Evolutionary conservation across 2,797 vertebrate genomes (phyloP).

Genomic region (Enteromius paludinosus): DNA sequence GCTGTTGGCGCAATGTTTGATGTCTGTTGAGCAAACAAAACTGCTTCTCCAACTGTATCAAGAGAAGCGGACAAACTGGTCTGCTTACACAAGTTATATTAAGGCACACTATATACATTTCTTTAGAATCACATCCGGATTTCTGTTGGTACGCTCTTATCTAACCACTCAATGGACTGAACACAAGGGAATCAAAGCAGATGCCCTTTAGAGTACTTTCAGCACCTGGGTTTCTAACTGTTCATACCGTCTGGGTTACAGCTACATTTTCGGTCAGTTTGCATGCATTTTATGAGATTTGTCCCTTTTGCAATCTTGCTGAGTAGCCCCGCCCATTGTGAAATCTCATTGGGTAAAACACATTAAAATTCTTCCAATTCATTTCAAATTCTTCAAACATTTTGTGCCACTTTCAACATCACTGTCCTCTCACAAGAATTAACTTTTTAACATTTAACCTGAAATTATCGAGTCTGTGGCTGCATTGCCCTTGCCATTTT

Average conservation of each 20-base stretch:
- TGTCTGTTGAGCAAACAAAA: slow-evolving; percentile 14
- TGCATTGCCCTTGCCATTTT: not conserved
- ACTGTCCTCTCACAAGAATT: not conserved
- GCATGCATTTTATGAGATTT: not conserved
- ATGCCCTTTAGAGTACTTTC: not conserved
- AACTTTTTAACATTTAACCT: not conserved
- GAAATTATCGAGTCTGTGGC: not conserved
- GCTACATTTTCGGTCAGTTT: not conserved
- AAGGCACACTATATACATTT: not conserved
- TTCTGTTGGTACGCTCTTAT: not conserved
- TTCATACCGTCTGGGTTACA: not conserved
- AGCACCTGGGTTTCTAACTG: not conserved
- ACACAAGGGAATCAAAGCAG: not conserved
- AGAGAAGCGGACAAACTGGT: slow-evolving; percentile 18
- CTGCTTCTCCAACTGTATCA: not conserved
- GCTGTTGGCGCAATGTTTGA: slow-evolving; percentile 15
- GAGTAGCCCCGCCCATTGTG: not conserved
- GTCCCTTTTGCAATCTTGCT: not conserved
- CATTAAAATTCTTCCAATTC: no score
- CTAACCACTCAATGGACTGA: not conserved
- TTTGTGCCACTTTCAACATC: not conserved
- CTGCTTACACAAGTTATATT: not conserved
- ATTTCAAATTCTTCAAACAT: no score
- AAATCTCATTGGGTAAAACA: not conserved
- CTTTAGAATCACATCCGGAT: not conserved